Percentiles rank a stretch among this genome's conserved stretches.
These are phyloP conservation scores for Boloria selene DNA, from an alignment of 2,888 invertebrate genomes.

Conservation along the genomic window DNA sequence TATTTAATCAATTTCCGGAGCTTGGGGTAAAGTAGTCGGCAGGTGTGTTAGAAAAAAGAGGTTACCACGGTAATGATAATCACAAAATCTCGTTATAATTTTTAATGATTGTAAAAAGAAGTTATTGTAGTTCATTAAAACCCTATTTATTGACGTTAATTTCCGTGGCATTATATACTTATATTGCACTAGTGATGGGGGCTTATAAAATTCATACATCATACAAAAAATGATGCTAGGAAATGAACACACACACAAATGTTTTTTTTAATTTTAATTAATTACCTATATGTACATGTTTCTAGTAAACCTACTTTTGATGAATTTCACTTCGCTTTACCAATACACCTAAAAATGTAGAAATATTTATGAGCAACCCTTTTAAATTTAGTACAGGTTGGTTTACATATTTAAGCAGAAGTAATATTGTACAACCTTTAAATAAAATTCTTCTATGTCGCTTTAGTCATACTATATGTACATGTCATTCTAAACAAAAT, in stretches of 20 bases:
- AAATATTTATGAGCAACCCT: slow-evolving; percentile 23
- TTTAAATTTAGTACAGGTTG: slow-evolving; percentile 21
- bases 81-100: slow-evolving; percentile 15
- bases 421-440: slow-evolving; percentile 28
- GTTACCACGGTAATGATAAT: slow-evolving; percentile 26
- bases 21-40: slow-evolving; percentile 35
- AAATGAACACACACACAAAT: no score
- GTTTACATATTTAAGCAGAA: slow-evolving; percentile 27
- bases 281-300: neutral
- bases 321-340: slow-evolving; percentile 4
- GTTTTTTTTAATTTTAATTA: slow-evolving; percentile 7
- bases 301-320: neutral
- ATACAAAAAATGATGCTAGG: no score
- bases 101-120: neutral
- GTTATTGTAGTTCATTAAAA: neutral
- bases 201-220: no score
- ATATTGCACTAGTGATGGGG: no score
- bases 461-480: neutral
- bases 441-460: slow-evolving; percentile 16
- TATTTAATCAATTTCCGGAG: slow-evolving; percentile 51
- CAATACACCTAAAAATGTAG: slow-evolving; percentile 16
- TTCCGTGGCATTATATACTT: no score
- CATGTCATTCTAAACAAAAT: neutral
- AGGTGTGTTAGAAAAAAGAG: slow-evolving; percentile 27
- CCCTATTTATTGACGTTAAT: no score